phyloP scores from a whole-genome alignment of 2,797 vertebrate species.

The Silurus lanzhouensis region DNA sequence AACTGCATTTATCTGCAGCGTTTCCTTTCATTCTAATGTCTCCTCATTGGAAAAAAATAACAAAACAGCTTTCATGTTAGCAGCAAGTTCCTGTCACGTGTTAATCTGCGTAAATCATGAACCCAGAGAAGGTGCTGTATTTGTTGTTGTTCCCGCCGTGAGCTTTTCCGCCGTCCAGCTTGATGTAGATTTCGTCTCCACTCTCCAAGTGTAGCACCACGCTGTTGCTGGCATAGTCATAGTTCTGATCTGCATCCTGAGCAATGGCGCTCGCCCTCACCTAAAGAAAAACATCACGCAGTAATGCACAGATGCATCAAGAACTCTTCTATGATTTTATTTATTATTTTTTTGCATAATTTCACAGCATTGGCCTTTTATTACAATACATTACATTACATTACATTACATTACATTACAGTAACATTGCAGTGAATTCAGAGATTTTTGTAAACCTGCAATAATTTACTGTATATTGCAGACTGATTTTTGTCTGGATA shows the following conservation, averaged over 20 bases:
- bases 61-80: not conserved
- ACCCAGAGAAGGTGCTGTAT: constrained; percentile 99
- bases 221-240: constrained; percentile 98
- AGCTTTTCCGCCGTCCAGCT: constrained; percentile 96
- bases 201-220: constrained; percentile 94
- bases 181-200: constrained; percentile 97
- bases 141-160: constrained; percentile 99
- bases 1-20: constrained; percentile 4
- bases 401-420: not conserved
- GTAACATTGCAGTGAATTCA: not conserved
- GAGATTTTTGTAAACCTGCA: not conserved
- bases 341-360: too few relatives aligned
- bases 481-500: not conserved
- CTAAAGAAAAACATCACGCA: constrained; percentile 55
- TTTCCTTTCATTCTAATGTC: not conserved
- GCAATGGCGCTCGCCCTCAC: constrained; percentile 96
- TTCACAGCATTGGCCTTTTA: not conserved
- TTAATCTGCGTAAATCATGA: constrained; percentile 99
- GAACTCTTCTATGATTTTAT: too few relatives aligned
- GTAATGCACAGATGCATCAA: too few relatives aligned
- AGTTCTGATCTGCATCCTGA: constrained; percentile 98
- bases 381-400: too few relatives aligned
- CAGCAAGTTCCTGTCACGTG: not conserved
- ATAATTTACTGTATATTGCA: not conserved
- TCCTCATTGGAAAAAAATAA: not conserved